Base-by-base conservation (phyloP, 2,113 vertebrate species). In the Mirounga angustirostris region DNA sequence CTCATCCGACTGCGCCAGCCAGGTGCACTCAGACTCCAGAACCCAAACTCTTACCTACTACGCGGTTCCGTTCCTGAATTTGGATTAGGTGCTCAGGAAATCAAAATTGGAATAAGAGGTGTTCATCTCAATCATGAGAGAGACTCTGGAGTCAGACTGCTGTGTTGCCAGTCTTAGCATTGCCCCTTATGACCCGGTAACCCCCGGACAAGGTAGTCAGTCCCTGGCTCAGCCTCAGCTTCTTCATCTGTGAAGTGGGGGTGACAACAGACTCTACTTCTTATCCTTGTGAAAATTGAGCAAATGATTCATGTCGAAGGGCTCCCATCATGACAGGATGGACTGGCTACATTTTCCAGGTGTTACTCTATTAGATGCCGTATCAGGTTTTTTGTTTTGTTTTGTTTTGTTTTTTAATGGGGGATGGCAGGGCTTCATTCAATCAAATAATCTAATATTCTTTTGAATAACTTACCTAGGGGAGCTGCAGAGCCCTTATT, bases 381-480 rank as follows among this genome's bases (percentile, higher is more conserved):
- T 26, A 76, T 58, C 52, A 74, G 46, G 33, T 13, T 30, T 65
- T 33, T 85, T 96, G 50, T 52, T 52, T 52, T 52, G 50, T 7
- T 16, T 67, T 67, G 4, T 83, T 19, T 40, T 40, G 40, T 40
- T n/a, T 81, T 28, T 89, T 80, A 80, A n/a, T 96, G 80, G 80
- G 85, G 79, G 54, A 96, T 91, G 84, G 74, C 43, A 84, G 22
- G 63, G 33, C 61, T 90, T 81, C 54, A 76, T 86, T 94, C 69
- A 97, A 88, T 10, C 83, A 40, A 61, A 92, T 63, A 89, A 80
- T 85, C 22, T 69, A 78, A 61, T 73, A 50, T 56, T 93, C 74
- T 93, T 56, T 87, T 52, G 67, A 69, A 59, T 83, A 97, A 85
- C 40, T 95, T 86, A 63, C 28, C 43, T 43, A 69, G 95, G 19